Evolutionary conservation across 2,797 vertebrate species (phyloP), one percentile per base, ranked within the genome.

Genomic region (Xyrichtys novacula): DNA sequence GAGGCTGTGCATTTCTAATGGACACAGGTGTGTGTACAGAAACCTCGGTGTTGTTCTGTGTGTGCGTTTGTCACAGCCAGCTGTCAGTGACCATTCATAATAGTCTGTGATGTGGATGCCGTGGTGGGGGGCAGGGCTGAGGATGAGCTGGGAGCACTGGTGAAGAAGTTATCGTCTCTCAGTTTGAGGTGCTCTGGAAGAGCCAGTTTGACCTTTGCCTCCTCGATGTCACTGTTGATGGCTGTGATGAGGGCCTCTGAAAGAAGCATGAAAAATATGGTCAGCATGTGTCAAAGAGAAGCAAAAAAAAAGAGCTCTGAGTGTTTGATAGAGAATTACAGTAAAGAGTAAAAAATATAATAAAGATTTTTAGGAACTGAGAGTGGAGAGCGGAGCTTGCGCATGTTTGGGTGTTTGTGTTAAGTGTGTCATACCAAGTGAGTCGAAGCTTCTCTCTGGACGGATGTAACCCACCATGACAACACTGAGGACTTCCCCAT

Each of bases 381-480:
- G n/a, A n/a, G n/a, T n/a, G n/a, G n/a, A n/a, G n/a, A n/a, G n/a
- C n/a, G n/a, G 12, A 53, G 39, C 2, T n/a, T 65, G 7, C 17
- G 34, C 22, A 11, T 31, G 39, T 10, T 12, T 58, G 6, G n/a
- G 42, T 32, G 17, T 31, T 26, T 5, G 12, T 5, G 20, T 39
- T 15, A 19, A 36, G 2, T 7, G 20, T 12, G 61, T 85, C 92
- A 83, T 92, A 98, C 98, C 97, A 61, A 99, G 84, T 9, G 96
- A 97, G 81, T 92, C 80, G 69, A 93, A 99, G 90, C 95, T 96
- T 85, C 91, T 96, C 89, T 99, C 98, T 0, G 97, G 96, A 81
- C 98, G 94, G 88, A 99, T 97, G 91, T 98, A 99, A 66, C 96
- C 97, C 72, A 91, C 91, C 87, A 99, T 92, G 56, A 94, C 95